Evolutionary conservation across 92 coral and sea anemone genomes (phyloP).

Genomic region (Montipora capitata): DNA sequence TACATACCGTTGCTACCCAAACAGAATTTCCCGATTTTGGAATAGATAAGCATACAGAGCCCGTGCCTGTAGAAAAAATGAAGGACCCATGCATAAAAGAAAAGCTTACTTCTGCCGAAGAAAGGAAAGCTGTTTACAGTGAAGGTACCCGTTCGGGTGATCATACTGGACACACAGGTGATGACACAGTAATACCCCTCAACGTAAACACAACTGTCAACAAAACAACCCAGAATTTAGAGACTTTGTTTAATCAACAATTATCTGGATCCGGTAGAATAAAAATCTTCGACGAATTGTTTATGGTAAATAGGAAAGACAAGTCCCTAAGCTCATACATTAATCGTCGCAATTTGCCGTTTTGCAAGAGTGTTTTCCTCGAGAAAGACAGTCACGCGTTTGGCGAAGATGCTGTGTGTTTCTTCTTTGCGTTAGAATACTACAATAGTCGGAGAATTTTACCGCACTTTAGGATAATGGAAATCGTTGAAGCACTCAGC

Average conservation of each 20-base stretch:
- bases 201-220: constrained; percentile 62
- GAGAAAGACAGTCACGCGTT: background rate
- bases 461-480: constrained; percentile 90
- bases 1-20: constrained; percentile 13
- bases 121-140: background rate
- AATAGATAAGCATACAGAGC: constrained; percentile 15
- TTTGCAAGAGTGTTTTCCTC: constrained; percentile 13
- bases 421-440: constrained; percentile 90
- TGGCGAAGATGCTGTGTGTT: constrained; percentile 90
- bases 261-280: constrained; percentile 12
- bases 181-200: constrained; percentile 8
- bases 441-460: constrained; percentile 77
- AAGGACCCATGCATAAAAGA: background rate
- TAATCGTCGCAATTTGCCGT: background rate
- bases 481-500: constrained; percentile 86
- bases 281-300: constrained; percentile 65
- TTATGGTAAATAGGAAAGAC: constrained; percentile 58
- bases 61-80: background rate
- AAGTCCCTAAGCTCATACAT: constrained; percentile 68
- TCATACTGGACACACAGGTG: constrained; percentile 3
- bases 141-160: background rate
- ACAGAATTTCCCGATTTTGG: constrained; percentile 39
- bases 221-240: constrained; percentile 60
- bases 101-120: background rate
- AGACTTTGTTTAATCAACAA: constrained; percentile 31